These are phyloP conservation scores for Hystrix brachyura DNA, from an alignment of 2,113 vertebrate genomes.

Conservation along the genomic window DNA sequence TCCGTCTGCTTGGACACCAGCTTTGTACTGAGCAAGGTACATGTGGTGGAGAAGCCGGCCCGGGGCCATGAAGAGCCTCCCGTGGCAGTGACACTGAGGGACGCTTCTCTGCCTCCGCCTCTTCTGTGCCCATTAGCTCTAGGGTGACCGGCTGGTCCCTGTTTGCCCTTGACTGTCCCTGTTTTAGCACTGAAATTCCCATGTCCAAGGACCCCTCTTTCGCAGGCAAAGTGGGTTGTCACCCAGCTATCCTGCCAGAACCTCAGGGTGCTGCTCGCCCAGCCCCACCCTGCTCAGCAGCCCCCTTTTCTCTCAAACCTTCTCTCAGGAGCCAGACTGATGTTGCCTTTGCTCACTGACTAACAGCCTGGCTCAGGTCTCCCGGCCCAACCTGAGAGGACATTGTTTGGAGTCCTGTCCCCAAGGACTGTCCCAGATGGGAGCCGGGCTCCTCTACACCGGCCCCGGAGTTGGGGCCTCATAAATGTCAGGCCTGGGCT, in stretches of 20 bases:
- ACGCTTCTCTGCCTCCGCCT: no score
- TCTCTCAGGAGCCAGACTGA: not conserved
- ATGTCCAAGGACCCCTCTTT: not conserved
- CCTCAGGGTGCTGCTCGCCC: not conserved
- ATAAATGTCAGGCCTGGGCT: not conserved
- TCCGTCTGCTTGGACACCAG: not conserved
- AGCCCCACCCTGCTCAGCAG: no score
- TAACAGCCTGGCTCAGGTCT: accelerated
- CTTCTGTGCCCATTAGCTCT: accelerated
- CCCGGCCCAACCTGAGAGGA: not conserved
- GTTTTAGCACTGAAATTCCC: not conserved
- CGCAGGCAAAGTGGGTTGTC: not conserved
- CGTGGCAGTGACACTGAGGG: not conserved
- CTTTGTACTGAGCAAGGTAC: accelerated
- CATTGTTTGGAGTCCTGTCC: no score
- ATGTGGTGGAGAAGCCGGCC: no score
- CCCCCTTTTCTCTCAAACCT: no score
- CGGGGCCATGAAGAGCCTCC: not conserved
- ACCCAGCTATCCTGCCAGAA: accelerated
- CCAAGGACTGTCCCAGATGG: not conserved
- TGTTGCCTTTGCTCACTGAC: not conserved
- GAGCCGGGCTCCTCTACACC: not conserved
- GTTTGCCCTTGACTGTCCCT: not conserved
- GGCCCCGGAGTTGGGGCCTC: not conserved
- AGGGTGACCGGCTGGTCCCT: not conserved